Evolutionary conservation across 2,888 invertebrate species (phyloP), one percentile per base, ranked within the genome.

Genomic region (Odontocolon sp.): DNA sequence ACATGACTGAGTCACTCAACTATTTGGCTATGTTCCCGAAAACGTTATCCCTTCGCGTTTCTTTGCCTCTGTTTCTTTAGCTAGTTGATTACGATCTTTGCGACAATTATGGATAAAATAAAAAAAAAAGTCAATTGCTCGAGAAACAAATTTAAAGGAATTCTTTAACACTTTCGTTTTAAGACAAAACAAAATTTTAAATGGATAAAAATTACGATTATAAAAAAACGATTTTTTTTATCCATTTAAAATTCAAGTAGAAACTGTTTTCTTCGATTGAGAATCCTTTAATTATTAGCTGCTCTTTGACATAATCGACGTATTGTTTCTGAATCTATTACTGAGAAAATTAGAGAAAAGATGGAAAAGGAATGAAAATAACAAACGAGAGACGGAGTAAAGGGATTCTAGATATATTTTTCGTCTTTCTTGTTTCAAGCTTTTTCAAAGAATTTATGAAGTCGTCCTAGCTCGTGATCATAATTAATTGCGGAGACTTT

Each of bases 401-500:
- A 50, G 36, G 59, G n/a, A 28, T 40, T 28, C 31, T 11, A 47
- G 31, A 59, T 59, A 52, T 18, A 26, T 50, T 69, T 50, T 69
- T 40, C 11, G 8, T 47, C 23, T 4, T 9, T 6, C 8, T 36
- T 31, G 31, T 23, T 3, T 8, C 18, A 11, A 36, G 57, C 14
- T 14, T 9, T 14, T 23, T 3, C n/a, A n/a, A 26, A 36, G 36
- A 40, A 68, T 57, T 68, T 50, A 57, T 26, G n/a, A 57, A 57
- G 57, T 50, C 47, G 31, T 36, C 33, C 31, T 57, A 38, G 36
- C 33, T 9, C 56, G 36, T 31, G n/a, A n/a, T n/a, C 45, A 57
- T 57, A 57, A 67, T 67, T 56, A 56, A 56, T 31, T n/a, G 67
- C 16, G 23, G 56, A 67, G 56, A 23, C 23, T 57, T 56, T 23